These are phyloP conservation scores for Papilio gigon DNA, from an alignment of 2,888 invertebrate species.

Conservation along the genomic window DNA sequence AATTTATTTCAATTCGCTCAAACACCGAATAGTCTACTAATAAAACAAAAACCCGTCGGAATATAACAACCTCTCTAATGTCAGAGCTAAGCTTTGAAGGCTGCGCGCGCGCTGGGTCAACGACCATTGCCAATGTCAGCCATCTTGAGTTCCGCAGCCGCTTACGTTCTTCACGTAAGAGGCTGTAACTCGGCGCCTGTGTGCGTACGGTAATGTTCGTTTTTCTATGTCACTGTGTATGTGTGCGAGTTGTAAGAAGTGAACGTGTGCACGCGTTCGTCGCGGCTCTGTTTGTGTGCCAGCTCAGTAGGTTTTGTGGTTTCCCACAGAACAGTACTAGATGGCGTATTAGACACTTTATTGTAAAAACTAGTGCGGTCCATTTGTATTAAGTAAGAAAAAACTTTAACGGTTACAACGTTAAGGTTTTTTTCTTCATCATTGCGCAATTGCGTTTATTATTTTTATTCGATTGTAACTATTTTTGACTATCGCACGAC, in stretches of 20 bases:
- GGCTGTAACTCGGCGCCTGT: constrained; percentile 75
- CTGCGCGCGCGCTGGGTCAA: constrained; percentile 75
- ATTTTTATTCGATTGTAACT: background rate
- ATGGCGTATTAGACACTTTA: constrained; percentile 49
- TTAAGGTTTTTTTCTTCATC: constrained; percentile 11
- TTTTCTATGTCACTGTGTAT: constrained; percentile 70
- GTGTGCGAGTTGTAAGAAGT: constrained; percentile 69
- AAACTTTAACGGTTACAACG: constrained; percentile 21
- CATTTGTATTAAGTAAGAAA: constrained; percentile 27
- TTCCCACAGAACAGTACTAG: constrained; percentile 50
- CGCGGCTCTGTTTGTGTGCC: constrained; percentile 50
- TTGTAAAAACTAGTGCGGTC: constrained; percentile 29
- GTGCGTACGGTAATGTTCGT: constrained; percentile 76
- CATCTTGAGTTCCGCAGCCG: constrained; percentile 82
- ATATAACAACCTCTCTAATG: constrained; percentile 80
- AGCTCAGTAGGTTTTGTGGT: constrained; percentile 47
- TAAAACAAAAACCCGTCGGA: constrained; percentile 68
- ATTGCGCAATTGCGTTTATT: constrained; percentile 12
- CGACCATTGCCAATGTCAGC: constrained; percentile 83
- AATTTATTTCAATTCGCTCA: constrained; percentile 36
- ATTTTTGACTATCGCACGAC: background rate
- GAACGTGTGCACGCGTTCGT: constrained; percentile 59
- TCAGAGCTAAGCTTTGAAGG: constrained; percentile 80
- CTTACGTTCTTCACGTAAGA: constrained; percentile 82
- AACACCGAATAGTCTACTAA: constrained; percentile 51